These are phyloP conservation scores for Porites rus DNA, from an alignment of 92 coral and sea anemone genomes.

Conservation along the genomic window DNA sequence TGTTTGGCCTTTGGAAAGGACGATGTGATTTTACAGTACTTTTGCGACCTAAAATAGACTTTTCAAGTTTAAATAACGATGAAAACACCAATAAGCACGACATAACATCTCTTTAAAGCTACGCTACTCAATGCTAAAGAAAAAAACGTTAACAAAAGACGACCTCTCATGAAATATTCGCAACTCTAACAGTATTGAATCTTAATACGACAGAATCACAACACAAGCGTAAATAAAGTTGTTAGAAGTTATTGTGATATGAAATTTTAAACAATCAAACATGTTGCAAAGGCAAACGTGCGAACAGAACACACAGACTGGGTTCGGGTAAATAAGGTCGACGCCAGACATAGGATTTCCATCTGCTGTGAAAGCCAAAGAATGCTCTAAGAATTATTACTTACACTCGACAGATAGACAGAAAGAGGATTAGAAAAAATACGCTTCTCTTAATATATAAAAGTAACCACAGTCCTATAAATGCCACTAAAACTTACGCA, in stretches of 20 bases:
- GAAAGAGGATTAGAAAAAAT: slow-evolving; percentile 13
- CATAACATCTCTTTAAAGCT: neutral
- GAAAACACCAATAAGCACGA: neutral
- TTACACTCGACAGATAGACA: neutral
- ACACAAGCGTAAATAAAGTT: slow-evolving; percentile 31
- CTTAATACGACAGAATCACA: neutral
- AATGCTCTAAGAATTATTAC: neutral
- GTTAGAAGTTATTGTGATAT: slow-evolving; percentile 25
- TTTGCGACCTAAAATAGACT: neutral
- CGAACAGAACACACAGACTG: neutral
- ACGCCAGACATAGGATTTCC: neutral
- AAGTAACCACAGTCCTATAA: neutral
- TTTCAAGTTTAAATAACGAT: neutral
- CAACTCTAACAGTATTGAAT: neutral
- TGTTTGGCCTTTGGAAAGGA: neutral
- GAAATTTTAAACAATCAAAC: slow-evolving; percentile 8
- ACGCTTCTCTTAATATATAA: slow-evolving; percentile 6
- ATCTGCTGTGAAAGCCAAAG: neutral
- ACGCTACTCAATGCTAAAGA: neutral
- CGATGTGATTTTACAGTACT: neutral
- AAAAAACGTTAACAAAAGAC: neutral
- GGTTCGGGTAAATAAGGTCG: neutral
- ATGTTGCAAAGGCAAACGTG: neutral
- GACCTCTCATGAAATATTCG: no score
- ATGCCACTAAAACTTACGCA: neutral